A percentile compares a stretch with the other conserved stretches of the same genome.
These are phyloP conservation scores for Lasius platythorax DNA, from an alignment of 2,888 invertebrate genomes.

Conservation along the genomic window DNA sequence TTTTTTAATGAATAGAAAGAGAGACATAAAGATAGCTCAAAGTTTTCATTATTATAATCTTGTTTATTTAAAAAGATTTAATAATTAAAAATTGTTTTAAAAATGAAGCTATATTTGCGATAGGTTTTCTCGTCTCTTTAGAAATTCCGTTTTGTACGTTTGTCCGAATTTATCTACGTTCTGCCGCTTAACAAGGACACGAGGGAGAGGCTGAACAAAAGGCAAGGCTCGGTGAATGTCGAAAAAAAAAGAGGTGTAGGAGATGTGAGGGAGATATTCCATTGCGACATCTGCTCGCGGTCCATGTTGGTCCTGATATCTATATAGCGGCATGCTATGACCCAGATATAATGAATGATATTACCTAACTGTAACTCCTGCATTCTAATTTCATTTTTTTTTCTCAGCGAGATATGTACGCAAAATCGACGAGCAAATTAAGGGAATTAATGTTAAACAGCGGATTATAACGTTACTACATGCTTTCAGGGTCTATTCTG, in stretches of 20 bases:
- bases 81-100: neutral
- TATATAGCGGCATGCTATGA: conserved; percentile 36
- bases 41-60: neutral
- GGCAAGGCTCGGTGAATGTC: conserved; percentile 54
- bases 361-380: conserved; percentile 30
- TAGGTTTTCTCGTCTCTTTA: neutral
- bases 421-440: neutral
- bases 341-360: conserved; percentile 45
- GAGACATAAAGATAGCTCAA: neutral
- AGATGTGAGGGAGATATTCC: conserved; percentile 68
- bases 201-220: conserved; percentile 52
- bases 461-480: neutral
- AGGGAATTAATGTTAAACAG: neutral
- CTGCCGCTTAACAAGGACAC: conserved; percentile 36
- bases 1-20: neutral
- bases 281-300: conserved; percentile 76
- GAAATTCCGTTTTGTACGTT: neutral
- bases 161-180: conserved; percentile 15
- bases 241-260: conserved; percentile 65
- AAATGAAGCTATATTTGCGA: neutral
- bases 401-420: neutral
- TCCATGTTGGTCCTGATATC: conserved; percentile 78
- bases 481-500: neutral
- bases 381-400: conserved; percentile 23
- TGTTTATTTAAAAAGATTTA: neutral